These are phyloP conservation scores for Heterotilapia buettikoferi DNA, from an alignment of 2,113 vertebrate genomes.

Conservation along the genomic window DNA sequence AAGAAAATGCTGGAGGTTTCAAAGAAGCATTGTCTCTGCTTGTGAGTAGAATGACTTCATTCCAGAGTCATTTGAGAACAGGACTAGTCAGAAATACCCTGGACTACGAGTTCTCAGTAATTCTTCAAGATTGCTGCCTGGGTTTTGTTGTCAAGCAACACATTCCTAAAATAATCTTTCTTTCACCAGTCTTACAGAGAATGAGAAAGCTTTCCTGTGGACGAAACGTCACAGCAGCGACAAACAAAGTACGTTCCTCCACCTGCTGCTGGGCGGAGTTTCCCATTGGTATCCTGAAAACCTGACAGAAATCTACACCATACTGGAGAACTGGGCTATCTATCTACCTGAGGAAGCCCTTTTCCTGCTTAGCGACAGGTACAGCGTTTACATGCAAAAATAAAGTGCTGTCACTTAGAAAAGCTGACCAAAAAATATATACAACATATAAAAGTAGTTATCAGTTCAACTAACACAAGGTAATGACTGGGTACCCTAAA, in stretches of 20 bases:
- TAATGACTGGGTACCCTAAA: neutral
- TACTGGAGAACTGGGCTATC: constrained; percentile 74
- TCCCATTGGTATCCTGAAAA: constrained; percentile 72
- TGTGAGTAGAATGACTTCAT: constrained; percentile 51
- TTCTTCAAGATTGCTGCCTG: neutral
- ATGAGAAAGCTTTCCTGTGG: constrained; percentile 81
- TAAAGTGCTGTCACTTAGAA: neutral
- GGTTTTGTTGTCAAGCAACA: neutral
- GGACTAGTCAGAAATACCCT: neutral
- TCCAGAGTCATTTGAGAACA: neutral
- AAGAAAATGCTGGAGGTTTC: constrained; percentile 59
- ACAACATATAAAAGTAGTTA: neutral
- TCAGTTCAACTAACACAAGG: neutral
- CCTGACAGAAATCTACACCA: constrained; percentile 71
- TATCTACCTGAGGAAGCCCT: constrained; percentile 75
- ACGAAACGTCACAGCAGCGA: constrained; percentile 71
- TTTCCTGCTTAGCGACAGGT: constrained; percentile 79
- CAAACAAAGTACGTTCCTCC: constrained; percentile 69
- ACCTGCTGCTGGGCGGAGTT: constrained; percentile 76
- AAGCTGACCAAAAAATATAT: neutral
- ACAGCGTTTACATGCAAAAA: neutral
- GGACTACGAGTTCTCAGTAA: neutral
- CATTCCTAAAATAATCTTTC: neutral
- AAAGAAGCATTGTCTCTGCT: constrained; percentile 62
- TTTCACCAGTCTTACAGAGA: constrained; percentile 71